phyloP scores from a whole-genome alignment of 2,797 vertebrate species.

The Dicrostonyx torquatus region DNA sequence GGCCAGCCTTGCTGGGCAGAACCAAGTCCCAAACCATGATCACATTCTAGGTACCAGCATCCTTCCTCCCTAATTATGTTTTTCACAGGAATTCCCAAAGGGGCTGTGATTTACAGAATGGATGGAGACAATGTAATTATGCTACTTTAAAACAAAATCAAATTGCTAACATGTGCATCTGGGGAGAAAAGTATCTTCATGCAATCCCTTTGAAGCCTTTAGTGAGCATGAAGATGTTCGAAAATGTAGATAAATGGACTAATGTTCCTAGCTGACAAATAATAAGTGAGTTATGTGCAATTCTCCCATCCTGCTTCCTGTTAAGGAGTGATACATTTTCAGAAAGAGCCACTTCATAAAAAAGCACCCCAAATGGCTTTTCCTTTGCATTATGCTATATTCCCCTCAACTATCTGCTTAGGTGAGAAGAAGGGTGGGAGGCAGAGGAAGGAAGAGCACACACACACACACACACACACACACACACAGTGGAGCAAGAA shows the following conservation, averaged over 20 bases:
- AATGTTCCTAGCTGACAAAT: conserved; percentile 47
- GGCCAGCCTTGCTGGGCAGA: conserved; percentile 75
- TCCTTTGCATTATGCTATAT: conserved; percentile 42
- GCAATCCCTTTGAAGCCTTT: conserved; percentile 65
- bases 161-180: conserved; percentile 63
- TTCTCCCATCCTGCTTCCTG: conserved; percentile 1
- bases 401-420: conserved; percentile 17
- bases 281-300: neutral
- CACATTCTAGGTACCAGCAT: conserved; percentile 78
- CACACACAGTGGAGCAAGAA: neutral
- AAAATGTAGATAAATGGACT: conserved; percentile 59
- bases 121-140: conserved; percentile 78
- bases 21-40: conserved; percentile 80
- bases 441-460: neutral
- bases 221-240: conserved; percentile 56
- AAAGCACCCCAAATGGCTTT: conserved; percentile 62
- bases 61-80: conserved; percentile 84
- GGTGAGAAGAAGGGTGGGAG: no score
- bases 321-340: conserved; percentile 42
- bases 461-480: neutral
- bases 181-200: conserved; percentile 63
- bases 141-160: conserved; percentile 79
- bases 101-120: conserved; percentile 80
- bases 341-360: conserved; percentile 43
- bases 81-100: conserved; percentile 85